Base-by-base conservation (phyloP, 2,888 invertebrate genomes). In the Stenchaetothrips biformis region DNA sequence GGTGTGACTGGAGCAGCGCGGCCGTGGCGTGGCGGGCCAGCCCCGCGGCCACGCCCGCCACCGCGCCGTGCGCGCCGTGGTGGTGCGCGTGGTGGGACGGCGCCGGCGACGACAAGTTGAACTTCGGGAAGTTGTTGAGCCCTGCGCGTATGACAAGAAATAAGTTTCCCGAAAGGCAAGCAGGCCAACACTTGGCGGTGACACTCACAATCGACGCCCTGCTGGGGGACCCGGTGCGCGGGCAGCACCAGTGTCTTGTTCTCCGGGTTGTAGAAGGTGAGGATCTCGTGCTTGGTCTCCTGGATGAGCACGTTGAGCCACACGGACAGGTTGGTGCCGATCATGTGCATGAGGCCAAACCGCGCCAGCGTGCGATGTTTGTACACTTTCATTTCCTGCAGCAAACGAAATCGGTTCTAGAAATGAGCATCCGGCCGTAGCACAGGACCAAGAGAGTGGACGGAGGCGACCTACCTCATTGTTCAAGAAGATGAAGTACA, bases 331-430 rank as follows among this genome's bases (percentile, higher is more conserved):
- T 99, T 99, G 16, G 98, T 98, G 47, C 98, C 98, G 81, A 99
- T 95, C 96, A 99, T 96, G 87, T 99, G 99, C 98, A 99, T 98
- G 81, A 98, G 89, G 1, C 99, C 99, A 85, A 99, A 97, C 82
- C 97, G 90, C 0, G 98, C 97, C 81, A 97, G 91, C 82, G 95
- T 91, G 87, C 94, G 94, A 87, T 95, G 95, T 84, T 93, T 92
- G 87, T 95, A 94, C 25, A 96, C 95, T 88, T 95, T 93, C 91
- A 96, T 95, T 94, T 96, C 95, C 91, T 92, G 86, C 82, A 89
- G 25, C 67, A 7, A 25, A 13, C 53, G 53, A 53, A 11, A 21
- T 7, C 21, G 67, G n/a, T 21, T 21, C n/a, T 2, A 79, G 1
- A 21, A 59, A 48, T 8, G 18, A 67, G 37, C 48, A 2, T 9